These are phyloP conservation scores for Aphelinus atriplicis DNA, from an alignment of 1,140 invertebrate genomes.

Conservation along the genomic window DNA sequence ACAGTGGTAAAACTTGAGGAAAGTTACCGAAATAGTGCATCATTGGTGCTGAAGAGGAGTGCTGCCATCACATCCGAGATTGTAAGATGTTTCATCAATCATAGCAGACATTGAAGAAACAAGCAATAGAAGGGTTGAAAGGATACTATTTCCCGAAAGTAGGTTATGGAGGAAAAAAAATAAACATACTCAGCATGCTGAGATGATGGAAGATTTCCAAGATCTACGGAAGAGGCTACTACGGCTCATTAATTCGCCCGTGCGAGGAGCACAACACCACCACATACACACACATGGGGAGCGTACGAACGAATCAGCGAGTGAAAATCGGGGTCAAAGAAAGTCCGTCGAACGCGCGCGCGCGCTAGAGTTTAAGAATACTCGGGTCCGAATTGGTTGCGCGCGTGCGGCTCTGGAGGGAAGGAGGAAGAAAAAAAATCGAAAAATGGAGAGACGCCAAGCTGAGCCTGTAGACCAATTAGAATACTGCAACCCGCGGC, in stretches of 20 bases:
- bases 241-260: constrained; percentile 7
- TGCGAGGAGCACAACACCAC: not conserved
- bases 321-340: constrained; percentile 48
- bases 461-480: constrained; percentile 7
- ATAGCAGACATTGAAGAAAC: too few species aligned
- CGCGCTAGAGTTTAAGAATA: constrained; percentile 8
- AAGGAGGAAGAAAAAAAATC: not conserved
- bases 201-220: not conserved
- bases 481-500: constrained; percentile 11
- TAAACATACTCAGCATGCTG: too few species aligned
- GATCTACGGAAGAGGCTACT: not conserved
- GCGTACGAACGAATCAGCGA: constrained; percentile 1
- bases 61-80: too few species aligned
- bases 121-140: too few species aligned
- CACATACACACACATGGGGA: not conserved
- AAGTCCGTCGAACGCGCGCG: constrained; percentile 36
- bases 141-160: too few species aligned
- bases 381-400: not conserved
- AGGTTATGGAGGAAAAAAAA: too few species aligned
- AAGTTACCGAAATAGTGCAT: too few species aligned
- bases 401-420: not conserved
- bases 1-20: too few species aligned
- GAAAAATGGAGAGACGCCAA: constrained; percentile 28
- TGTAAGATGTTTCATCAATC: too few species aligned
- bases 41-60: too few species aligned